Base-by-base conservation (phyloP, 2,113 vertebrate species). In the Gavialis gangeticus region DNA sequence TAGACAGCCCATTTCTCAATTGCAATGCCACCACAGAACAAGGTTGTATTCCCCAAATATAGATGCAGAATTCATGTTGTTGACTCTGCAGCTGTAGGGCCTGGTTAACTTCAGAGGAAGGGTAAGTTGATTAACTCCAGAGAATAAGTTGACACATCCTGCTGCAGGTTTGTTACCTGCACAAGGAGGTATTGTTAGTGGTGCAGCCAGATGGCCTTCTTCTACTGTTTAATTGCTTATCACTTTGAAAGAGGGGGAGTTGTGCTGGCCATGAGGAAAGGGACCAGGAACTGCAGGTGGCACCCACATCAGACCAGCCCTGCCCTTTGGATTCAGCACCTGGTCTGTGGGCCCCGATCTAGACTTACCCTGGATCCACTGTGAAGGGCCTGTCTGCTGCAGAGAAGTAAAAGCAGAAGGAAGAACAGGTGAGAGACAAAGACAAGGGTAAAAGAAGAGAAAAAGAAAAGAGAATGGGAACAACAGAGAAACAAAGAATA, bases 401-500 rank as follows among this genome's bases (percentile, higher is more conserved):
- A 80, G 82, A 37, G 67, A 85, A 7, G 57, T 17, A 28, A 85
- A 46, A 24, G 54, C 56, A 25, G 6, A 79, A 22, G 13, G 27
- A 78, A 46, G 8, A 81, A 69, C 22, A 62, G 46, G 25, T 83
- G 37, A n/a, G 46, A 63, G 21, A 18, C 0, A 0, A 75, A 62
- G 60, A 24, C 60, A 62, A 22, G 22, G 60, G 11, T 22, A 62
- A 62, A 14, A 28, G 11, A 69, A 79, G 75, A 79, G 71, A 60
- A 59, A 56, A 75, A 27, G 54, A 56, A 73, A 30, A 4, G 11
- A 30, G 71, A 55, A 56, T 5, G 56, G 28, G 12, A 77, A 58
- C 0, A 0, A 30, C 28, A 67, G 54, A 0, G 13, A 24, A 14
- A 62, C 10, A 62, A 62, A 62, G 3, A 24, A 11, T 62, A 62